Conservation (phyloP, 2,113 vertebrate species). For the Hymenochirus boettgeri region DNA sequence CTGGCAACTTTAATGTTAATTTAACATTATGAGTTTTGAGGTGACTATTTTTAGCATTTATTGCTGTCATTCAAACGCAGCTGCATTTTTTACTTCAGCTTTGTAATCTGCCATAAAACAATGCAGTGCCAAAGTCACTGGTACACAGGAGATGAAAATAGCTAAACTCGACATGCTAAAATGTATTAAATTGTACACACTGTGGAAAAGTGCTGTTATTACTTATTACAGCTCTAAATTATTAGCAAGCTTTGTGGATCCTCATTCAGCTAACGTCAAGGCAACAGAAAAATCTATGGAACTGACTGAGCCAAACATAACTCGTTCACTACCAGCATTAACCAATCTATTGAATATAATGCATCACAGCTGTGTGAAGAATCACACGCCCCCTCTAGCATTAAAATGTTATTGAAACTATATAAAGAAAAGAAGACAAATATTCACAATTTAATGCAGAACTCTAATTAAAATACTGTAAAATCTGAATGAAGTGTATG, state of each 20-base stretch:
- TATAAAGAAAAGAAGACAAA: no score
- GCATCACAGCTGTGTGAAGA: not conserved
- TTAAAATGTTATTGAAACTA: conserved; percentile 31
- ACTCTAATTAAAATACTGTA: not conserved
- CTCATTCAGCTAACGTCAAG: conserved; percentile 54
- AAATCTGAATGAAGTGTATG: not conserved
- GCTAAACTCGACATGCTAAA: no score
- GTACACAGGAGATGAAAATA: no score
- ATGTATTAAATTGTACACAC: not conserved
- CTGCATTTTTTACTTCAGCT: no score
- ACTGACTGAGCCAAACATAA: conserved; percentile 40
- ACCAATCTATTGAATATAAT: not conserved
- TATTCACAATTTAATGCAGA: not conserved
- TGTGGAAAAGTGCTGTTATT: conserved; percentile 50
- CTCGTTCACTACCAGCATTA: not conserved
- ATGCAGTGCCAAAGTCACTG: no score
- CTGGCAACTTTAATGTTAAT: no score
- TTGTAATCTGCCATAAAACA: no score
- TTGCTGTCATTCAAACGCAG: no score
- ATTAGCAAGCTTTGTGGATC: conserved; percentile 57
- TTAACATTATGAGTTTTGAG: no score
- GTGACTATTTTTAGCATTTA: no score
- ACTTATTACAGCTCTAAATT: conserved; percentile 59
- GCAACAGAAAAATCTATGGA: conserved; percentile 55
- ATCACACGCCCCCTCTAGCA: no score